Percentiles rank a stretch among this genome's conserved stretches.
phyloP scores from a whole-genome alignment of 92 coral and sea anemone genomes.

The Epizoanthus fatuus region DNA sequence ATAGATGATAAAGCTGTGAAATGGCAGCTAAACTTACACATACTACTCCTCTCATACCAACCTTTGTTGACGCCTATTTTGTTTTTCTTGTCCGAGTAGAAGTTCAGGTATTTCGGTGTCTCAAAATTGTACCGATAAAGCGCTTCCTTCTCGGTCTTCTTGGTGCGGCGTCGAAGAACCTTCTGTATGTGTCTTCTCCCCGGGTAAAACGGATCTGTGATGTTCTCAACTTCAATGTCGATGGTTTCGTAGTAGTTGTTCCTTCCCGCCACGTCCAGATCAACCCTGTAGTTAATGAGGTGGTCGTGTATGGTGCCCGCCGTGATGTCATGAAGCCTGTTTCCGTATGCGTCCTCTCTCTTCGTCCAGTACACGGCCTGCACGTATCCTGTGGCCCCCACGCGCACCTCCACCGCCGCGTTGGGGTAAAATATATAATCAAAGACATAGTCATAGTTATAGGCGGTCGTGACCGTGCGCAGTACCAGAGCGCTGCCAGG shows the following conservation, averaged over 20 bases:
- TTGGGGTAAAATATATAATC: constrained; percentile 92
- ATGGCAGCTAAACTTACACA: neutral
- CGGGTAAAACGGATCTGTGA: constrained; percentile 58
- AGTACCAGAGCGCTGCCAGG: constrained; percentile 76
- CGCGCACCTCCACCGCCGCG: constrained; percentile 87
- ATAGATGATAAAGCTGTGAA: too few relatives aligned
- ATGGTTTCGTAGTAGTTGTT: constrained; percentile 80
- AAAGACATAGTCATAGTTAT: constrained; percentile 87
- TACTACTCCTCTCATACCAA: neutral
- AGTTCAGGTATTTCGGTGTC: constrained; percentile 71
- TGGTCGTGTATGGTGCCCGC: constrained; percentile 81
- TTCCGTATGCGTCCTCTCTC: constrained; percentile 56
- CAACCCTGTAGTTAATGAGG: constrained; percentile 84
- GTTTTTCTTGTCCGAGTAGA: constrained; percentile 71
- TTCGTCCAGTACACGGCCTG: constrained; percentile 64
- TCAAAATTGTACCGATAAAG: constrained; percentile 74
- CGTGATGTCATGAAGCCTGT: constrained; percentile 68
- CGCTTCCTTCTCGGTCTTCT: constrained; percentile 74
- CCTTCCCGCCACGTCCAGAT: constrained; percentile 72
- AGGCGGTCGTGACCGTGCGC: constrained; percentile 77
- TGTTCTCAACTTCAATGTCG: constrained; percentile 58
- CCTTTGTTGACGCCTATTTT: constrained; percentile 71
- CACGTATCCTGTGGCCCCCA: constrained; percentile 78
- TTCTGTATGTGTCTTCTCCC: constrained; percentile 47
- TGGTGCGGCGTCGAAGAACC: constrained; percentile 51